Percentiles rank a stretch among this genome's conserved stretches.
Conservation (phyloP, 1,140 invertebrate species). For the Bombus picipes region DNA sequence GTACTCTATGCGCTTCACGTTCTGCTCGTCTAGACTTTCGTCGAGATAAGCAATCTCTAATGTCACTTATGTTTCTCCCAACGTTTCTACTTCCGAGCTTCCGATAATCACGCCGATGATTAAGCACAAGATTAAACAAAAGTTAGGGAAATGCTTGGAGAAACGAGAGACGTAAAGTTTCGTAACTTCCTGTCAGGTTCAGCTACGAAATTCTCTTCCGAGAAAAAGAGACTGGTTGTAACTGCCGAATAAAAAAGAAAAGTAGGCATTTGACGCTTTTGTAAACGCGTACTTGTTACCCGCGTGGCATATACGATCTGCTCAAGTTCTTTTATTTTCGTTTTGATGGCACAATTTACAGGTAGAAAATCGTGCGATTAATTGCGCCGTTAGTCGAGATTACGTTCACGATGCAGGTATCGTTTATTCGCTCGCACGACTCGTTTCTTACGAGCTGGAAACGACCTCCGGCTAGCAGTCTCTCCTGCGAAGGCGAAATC, state of each 20-base stretch:
- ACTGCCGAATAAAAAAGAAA: background rate
- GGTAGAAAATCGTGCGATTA: constrained; percentile 30
- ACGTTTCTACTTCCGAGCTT: background rate
- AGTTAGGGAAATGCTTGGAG: too few relatives aligned
- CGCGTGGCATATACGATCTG: background rate
- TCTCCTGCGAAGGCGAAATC: constrained; percentile 21
- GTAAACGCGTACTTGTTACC: background rate
- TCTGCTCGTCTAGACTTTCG: background rate
- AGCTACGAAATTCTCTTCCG: background rate
- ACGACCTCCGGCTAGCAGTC: constrained; percentile 6
- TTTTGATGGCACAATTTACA: background rate
- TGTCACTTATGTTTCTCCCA: background rate
- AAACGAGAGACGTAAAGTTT: background rate
- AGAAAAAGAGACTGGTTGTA: background rate
- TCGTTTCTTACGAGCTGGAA: constrained; percentile 39
- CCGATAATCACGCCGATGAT: constrained; percentile 5
- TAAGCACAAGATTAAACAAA: background rate
- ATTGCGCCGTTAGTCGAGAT: constrained; percentile 15
- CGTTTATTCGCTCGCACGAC: constrained; percentile 1
- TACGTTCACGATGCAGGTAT: constrained; percentile 20
- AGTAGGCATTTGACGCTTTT: background rate
- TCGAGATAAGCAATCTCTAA: background rate
- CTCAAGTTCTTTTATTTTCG: background rate
- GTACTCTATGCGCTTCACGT: background rate
- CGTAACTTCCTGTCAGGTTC: background rate